phyloP scores from a whole-genome alignment of 2,888 invertebrate species.

The Idaea biselata region DNA sequence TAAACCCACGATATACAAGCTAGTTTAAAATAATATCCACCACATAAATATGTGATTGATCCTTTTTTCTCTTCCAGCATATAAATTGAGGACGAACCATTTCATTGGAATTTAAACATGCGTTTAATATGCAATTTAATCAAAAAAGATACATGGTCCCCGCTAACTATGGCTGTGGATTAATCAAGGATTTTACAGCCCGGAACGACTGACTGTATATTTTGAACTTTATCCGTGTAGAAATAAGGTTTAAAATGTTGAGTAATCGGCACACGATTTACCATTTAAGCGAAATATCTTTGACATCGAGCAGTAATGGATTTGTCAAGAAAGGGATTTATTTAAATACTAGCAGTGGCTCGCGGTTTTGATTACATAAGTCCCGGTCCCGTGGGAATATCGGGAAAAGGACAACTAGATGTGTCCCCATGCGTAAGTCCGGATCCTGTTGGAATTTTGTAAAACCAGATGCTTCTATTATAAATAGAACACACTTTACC shows the following conservation, averaged over 20 bases:
- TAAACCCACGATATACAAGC: background rate
- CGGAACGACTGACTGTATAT: background rate
- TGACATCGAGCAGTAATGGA: slow-evolving; percentile 14
- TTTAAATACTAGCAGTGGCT: background rate
- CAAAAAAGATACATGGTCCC: slow-evolving; percentile 18
- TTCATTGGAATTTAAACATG: slow-evolving; percentile 23
- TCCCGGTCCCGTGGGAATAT: too few relatives aligned
- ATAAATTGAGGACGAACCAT: slow-evolving; percentile 20
- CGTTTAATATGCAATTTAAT: slow-evolving; percentile 31
- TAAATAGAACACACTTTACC: too few relatives aligned
- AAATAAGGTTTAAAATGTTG: background rate
- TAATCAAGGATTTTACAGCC: slow-evolving; percentile 8
- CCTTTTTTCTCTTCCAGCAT: slow-evolving; percentile 2
- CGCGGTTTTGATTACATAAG: background rate
- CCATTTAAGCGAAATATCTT: slow-evolving; percentile 2
- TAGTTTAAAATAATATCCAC: background rate
- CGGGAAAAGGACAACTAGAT: too few relatives aligned
- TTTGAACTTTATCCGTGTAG: background rate
- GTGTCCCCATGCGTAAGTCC: too few relatives aligned
- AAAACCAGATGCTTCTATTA: too few relatives aligned
- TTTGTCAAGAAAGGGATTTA: slow-evolving; percentile 16
- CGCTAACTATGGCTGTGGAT: slow-evolving; percentile 12
- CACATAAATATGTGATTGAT: background rate
- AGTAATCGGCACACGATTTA: background rate
- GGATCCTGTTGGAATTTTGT: too few relatives aligned